Conservation (phyloP, 2,888 invertebrate genomes). For the Trimorus sp. region DNA sequence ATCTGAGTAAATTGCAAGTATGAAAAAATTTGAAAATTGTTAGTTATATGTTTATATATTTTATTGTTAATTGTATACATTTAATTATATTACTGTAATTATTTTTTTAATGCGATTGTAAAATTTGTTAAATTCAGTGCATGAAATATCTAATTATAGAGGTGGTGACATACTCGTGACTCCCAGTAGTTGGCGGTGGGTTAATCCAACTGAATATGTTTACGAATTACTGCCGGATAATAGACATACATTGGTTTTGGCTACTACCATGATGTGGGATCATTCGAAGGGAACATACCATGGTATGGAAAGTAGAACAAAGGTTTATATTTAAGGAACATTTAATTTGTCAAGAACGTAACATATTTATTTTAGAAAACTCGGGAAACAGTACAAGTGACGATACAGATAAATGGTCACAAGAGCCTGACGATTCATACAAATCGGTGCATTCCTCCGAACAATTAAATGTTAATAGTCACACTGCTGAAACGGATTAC, state of each 20-base stretch:
- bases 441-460: slow-evolving; percentile 16
- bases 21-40: too few species aligned
- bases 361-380: too few species aligned
- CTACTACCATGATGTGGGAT: slow-evolving; percentile 75
- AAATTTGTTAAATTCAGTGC: background rate
- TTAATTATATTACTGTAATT: too few species aligned
- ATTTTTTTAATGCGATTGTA: too few species aligned
- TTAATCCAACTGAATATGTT: slow-evolving; percentile 84
- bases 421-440: background rate
- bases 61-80: too few species aligned
- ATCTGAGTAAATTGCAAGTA: too few species aligned
- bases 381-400: background rate
- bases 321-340: background rate
- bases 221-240: slow-evolving; percentile 83
- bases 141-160: slow-evolving; percentile 63
- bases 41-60: too few species aligned
- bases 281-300: slow-evolving; percentile 67
- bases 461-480: too few species aligned
- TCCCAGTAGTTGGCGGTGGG: slow-evolving; percentile 84
- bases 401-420: background rate
- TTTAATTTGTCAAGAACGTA: too few species aligned
- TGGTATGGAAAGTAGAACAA: background rate
- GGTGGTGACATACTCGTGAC: slow-evolving; percentile 86
- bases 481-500: slow-evolving; percentile 71
- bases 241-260: slow-evolving; percentile 81